Conservation (phyloP, 2,888 invertebrate genomes). For the Melanostoma mellinum region DNA sequence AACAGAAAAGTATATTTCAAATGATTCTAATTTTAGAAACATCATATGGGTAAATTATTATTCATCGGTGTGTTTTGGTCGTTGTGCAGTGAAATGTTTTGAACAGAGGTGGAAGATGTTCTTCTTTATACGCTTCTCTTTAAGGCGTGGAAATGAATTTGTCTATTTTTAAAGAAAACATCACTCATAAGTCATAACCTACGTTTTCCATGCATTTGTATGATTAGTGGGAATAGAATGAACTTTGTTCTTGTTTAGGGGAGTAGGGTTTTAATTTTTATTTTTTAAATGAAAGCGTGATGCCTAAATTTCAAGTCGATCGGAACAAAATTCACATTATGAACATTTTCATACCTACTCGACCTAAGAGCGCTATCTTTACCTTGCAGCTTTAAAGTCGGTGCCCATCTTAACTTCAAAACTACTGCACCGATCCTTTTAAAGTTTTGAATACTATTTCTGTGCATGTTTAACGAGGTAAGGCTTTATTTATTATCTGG, state of each 20-base stretch:
- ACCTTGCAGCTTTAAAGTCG: no score
- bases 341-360: no score
- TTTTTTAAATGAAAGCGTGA: background rate
- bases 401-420: no score
- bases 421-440: no score
- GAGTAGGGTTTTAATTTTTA: background rate
- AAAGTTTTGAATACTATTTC: no score
- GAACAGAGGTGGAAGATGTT: constrained; percentile 37
- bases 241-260: constrained; percentile 13
- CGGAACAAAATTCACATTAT: no score
- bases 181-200: constrained; percentile 59
- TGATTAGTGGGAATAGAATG: background rate
- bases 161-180: constrained; percentile 60
- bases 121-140: constrained; percentile 10
- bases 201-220: constrained; percentile 37
- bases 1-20: constrained; percentile 54
- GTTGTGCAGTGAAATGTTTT: constrained; percentile 31
- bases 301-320: background rate
- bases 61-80: constrained; percentile 59
- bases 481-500: no score
- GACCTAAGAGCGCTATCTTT: no score
- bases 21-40: constrained; percentile 62
- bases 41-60: constrained; percentile 70
- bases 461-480: no score
- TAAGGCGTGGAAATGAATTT: constrained; percentile 21